These are phyloP conservation scores for Ibidorhyncha struthersii DNA, from an alignment of 2,113 vertebrate species.

Conservation along the genomic window DNA sequence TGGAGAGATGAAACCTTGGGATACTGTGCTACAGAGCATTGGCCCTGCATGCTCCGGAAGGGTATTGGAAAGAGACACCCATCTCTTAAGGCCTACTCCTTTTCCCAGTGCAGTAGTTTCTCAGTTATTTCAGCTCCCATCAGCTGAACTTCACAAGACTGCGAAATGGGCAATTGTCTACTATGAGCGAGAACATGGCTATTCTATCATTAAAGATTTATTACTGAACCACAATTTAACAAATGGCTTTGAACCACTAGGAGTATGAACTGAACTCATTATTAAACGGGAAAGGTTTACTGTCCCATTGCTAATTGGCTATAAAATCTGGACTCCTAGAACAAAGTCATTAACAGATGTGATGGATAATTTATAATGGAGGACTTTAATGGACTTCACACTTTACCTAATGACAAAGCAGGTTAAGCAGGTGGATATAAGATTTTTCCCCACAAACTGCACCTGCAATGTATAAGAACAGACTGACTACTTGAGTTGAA, in stretches of 20 bases:
- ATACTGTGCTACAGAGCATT: neutral
- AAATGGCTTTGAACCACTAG: neutral
- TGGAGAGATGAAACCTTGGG: neutral
- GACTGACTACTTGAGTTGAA: neutral
- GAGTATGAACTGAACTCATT: neutral
- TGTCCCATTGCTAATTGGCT: neutral
- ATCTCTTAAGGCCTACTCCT: neutral
- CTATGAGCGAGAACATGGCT: neutral
- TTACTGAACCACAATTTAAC: neutral
- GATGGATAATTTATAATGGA: neutral
- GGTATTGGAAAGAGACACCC: neutral
- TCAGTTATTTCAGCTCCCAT: neutral
- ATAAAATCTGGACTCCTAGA: neutral
- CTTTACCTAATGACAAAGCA: neutral
- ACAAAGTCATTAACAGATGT: conserved; percentile 13
- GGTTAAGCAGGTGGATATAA: neutral
- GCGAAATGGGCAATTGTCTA: neutral
- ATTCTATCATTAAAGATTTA: neutral
- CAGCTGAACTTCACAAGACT: neutral
- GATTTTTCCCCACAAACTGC: neutral
- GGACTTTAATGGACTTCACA: neutral
- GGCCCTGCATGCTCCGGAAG: neutral
- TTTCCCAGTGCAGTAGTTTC: neutral
- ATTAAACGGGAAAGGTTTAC: neutral
- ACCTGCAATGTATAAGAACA: neutral